Evolutionary conservation across 1,140 invertebrate genomes (phyloP), one percentile per base, ranked within the genome.

Genomic region (Zaprionus camerounensis): DNA sequence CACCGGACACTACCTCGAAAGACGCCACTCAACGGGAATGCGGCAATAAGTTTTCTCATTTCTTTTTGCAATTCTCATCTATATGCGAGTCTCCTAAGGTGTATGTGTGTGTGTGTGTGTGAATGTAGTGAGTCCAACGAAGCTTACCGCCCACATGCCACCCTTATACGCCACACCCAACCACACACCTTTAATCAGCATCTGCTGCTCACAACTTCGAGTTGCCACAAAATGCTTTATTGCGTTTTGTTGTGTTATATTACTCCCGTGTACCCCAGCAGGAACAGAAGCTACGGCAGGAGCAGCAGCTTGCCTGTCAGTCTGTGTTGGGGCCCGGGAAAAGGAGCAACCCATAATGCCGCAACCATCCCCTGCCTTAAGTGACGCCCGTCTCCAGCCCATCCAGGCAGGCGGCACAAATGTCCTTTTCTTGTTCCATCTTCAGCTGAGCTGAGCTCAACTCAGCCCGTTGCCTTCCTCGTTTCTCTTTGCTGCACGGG

Each of bases 171-270:
- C 44, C 75, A 73, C 67, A 20, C 67, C 63, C 78, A 90, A 85
- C 81, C 85, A 73, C 85, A 90, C 85, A 90, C 85, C 85, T 90
- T 90, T 90, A 90, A 90, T 90, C 85, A 90, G 85, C 85, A 90
- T 90, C 85, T 90, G 85, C 86, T 90, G 85, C 86, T 82, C 85
- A 77, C 86, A 91, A 90, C 85, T 90, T 91, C 86, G 82, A 91
- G 81, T 90, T 90, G 86, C 85, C 85, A 90, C 85, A 90, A 84
- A 90, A 90, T 90, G 85, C 85, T 90, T 90, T 90, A 90, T 90
- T 90, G 85, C 85, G 82, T 91, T 90, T 90, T 90, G 85, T 90
- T 90, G 85, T 91, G 85, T 90, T 90, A 91, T 91, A 90, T 90
- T 90, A 91, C 85, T 79, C 85, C 79, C 71, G 86, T 91, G 85